Evolutionary conservation across 2,797 vertebrate species (phyloP).

Genomic region (Ctenosaura bakeri): DNA sequence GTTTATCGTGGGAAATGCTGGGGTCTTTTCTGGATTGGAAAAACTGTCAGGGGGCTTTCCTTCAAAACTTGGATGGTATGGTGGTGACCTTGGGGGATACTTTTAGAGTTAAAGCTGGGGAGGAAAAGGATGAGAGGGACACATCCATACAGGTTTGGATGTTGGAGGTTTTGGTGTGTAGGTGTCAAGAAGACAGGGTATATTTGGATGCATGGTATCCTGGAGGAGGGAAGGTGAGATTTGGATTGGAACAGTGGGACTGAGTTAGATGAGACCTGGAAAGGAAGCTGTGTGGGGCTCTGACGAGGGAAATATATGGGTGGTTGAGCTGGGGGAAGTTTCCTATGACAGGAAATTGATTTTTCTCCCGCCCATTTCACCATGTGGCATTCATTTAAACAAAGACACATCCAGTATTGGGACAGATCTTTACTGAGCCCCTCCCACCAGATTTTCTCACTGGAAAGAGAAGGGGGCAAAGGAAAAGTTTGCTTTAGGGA

Average conservation of each 20-base stretch:
- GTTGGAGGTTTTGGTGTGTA: background rate
- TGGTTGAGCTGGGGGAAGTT: background rate
- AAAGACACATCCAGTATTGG: conserved; percentile 4
- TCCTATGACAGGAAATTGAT: conserved; percentile 5
- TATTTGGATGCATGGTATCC: background rate
- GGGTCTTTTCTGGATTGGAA: background rate
- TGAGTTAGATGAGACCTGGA: background rate
- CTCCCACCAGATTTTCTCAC: no score
- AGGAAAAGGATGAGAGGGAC: background rate
- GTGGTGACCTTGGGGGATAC: background rate
- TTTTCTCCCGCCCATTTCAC: conserved; percentile 3
- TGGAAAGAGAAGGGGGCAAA: background rate
- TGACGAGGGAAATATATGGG: background rate
- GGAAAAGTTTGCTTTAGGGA: background rate
- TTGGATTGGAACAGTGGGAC: no score
- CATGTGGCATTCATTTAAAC: background rate
- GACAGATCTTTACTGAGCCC: background rate
- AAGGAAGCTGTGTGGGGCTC: background rate
- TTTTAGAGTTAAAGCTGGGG: background rate
- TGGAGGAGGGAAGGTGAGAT: background rate
- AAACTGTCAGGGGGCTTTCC: no score
- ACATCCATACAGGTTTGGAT: background rate
- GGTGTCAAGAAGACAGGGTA: background rate
- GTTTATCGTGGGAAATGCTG: background rate
- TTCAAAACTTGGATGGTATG: background rate